These are phyloP conservation scores for Karalla daura DNA, from an alignment of 2,797 vertebrate genomes.

Conservation along the genomic window DNA sequence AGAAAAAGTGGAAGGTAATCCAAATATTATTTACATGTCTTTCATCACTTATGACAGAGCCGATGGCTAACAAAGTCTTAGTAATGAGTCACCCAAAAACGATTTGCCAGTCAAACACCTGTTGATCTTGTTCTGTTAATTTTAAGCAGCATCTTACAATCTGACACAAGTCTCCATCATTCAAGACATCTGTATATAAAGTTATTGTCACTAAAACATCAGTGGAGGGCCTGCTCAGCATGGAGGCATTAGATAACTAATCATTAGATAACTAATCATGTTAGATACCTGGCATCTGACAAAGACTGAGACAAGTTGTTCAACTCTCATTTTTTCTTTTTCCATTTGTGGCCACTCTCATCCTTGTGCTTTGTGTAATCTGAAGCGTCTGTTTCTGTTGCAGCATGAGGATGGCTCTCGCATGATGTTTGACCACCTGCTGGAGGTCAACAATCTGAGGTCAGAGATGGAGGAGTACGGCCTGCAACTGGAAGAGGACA, in stretches of 20 bases:
- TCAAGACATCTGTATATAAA: background rate
- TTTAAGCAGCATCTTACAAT: background rate
- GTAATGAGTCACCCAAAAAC: slow-evolving; percentile 4
- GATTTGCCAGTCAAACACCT: background rate
- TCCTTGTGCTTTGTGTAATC: background rate
- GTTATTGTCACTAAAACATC: background rate
- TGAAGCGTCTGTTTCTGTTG: slow-evolving; percentile 25
- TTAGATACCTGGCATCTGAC: background rate
- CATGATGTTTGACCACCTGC: slow-evolving; percentile 93
- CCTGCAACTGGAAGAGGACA: slow-evolving; percentile 87
- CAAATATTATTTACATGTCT: background rate
- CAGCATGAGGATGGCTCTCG: slow-evolving; percentile 91
- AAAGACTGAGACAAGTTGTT: background rate
- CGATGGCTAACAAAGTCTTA: background rate
- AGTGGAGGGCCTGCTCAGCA: background rate
- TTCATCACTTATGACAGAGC: background rate
- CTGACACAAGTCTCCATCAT: too few species aligned
- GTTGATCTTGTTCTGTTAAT: background rate
- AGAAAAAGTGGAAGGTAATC: slow-evolving; percentile 88
- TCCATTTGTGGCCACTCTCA: background rate
- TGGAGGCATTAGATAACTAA: slow-evolving; percentile 3
- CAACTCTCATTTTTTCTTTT: slow-evolving; percentile 18
- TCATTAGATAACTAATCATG: too few species aligned
- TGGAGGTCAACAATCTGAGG: slow-evolving; percentile 84
- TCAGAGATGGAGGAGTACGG: slow-evolving; percentile 83